Percentiles rank a stretch among this genome's conserved stretches.
These are phyloP conservation scores for Eubasilissa splendida DNA, from an alignment of 2,888 invertebrate genomes.

Conservation along the genomic window DNA sequence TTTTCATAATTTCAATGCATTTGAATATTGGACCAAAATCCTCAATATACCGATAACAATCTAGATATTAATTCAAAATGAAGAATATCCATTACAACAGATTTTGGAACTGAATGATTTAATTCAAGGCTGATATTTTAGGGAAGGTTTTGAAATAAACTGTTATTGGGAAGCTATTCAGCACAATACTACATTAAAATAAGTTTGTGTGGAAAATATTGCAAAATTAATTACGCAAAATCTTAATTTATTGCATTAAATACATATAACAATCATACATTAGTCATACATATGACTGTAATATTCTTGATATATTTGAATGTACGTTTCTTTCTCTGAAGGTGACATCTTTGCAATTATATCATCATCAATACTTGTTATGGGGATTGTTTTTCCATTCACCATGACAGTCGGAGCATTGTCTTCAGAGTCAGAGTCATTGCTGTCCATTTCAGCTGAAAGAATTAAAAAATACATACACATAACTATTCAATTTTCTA, in stretches of 20 bases:
- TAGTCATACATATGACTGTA: constrained; percentile 92
- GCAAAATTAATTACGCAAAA: no score
- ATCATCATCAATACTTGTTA: constrained; percentile 89
- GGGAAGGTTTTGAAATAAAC: no score
- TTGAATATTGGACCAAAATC: no score
- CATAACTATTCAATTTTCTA: no score
- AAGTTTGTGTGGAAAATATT: no score
- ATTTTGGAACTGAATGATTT: no score
- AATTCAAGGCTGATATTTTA: no score
- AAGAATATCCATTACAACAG: no score
- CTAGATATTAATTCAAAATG: no score
- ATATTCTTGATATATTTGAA: constrained; percentile 93
- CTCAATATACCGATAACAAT: no score
- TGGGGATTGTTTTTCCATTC: constrained; percentile 83
- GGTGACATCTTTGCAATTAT: constrained; percentile 93
- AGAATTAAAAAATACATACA: constrained; percentile 49
- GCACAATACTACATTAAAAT: not conserved
- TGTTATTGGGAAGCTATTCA: no score
- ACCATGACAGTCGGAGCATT: constrained; percentile 88
- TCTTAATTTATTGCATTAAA: not conserved
- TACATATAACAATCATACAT: constrained; percentile 47
- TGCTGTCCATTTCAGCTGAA: constrained; percentile 80
- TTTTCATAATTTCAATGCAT: no score
- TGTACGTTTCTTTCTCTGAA: constrained; percentile 93
- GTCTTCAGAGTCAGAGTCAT: constrained; percentile 84